phyloP scores from a whole-genome alignment of 2,888 invertebrate genomes.

The Dugesia japonica region DNA sequence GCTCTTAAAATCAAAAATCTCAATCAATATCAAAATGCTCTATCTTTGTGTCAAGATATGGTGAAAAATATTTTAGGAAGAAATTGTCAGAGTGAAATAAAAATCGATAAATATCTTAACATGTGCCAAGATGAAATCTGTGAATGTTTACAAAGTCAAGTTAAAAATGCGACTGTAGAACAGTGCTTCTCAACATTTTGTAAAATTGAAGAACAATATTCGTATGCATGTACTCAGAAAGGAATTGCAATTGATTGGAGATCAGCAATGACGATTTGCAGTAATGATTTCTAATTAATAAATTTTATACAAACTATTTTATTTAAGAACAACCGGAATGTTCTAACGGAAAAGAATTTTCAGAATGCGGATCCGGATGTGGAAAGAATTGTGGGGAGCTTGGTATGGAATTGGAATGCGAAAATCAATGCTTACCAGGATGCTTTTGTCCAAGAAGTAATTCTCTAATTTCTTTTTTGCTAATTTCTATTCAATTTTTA shows the following conservation, averaged over 20 bases:
- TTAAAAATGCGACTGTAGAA: not conserved
- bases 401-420: constrained; percentile 30
- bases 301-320: not conserved
- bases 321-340: constrained; percentile 25
- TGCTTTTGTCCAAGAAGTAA: constrained; percentile 33
- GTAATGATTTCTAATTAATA: constrained; percentile 32
- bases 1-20: constrained; percentile 14
- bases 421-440: constrained; percentile 33
- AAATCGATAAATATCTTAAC: constrained; percentile 28
- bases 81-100: constrained; percentile 34
- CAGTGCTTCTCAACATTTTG: constrained; percentile 33
- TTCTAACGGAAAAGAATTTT: constrained; percentile 24
- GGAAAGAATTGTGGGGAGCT: constrained; percentile 30
- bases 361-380: constrained; percentile 33
- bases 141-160: constrained; percentile 27
- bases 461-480: no score
- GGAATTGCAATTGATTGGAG: constrained; percentile 36
- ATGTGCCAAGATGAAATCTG: constrained; percentile 36
- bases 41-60: constrained; percentile 23
- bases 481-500: no score
- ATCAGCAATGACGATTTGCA: constrained; percentile 31
- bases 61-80: not conserved
- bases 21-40: not conserved
- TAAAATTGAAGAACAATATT: constrained; percentile 35
- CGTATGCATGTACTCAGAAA: constrained; percentile 36